A percentile compares a stretch with the other conserved stretches of the same genome.
phyloP scores from a whole-genome alignment of 2,888 invertebrate species.

The Zhuqinia jingwanae region DNA sequence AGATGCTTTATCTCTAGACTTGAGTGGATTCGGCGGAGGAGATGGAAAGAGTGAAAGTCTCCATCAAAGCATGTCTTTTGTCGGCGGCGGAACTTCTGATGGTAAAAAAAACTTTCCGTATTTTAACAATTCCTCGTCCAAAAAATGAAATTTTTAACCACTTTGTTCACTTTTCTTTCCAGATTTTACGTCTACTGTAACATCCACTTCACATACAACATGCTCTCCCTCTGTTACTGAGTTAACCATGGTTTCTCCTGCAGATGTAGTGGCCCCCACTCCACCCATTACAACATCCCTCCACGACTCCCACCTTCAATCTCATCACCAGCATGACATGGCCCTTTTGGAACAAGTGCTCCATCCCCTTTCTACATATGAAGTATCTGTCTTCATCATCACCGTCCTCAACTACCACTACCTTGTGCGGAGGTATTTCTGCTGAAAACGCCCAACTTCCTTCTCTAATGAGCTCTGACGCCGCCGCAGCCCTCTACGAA shows the following conservation, averaged over 20 bases:
- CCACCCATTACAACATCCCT: background rate
- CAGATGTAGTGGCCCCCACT: background rate
- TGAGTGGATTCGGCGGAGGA: no score
- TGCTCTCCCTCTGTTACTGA: background rate
- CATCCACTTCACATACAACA: no score
- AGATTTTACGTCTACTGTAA: background rate
- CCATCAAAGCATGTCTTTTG: no score
- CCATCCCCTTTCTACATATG: constrained; percentile 21
- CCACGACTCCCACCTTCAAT: no score
- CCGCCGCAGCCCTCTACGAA: constrained; percentile 58
- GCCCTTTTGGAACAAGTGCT: constrained; percentile 45
- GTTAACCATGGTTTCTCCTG: constrained; percentile 13
- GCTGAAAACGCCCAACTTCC: background rate
- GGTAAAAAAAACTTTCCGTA: background rate
- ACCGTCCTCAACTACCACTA: no score
- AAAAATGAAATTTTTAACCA: no score
- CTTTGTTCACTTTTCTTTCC: no score
- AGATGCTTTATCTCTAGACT: no score
- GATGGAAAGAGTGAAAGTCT: no score
- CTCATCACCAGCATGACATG: background rate
- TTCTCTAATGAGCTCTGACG: background rate
- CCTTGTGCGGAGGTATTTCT: background rate
- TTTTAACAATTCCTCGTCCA: background rate
- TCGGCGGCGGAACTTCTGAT: background rate
- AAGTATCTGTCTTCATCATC: background rate